Conservation (phyloP, 2,113 vertebrate genomes). For the Plecturocebus donacophilus region DNA sequence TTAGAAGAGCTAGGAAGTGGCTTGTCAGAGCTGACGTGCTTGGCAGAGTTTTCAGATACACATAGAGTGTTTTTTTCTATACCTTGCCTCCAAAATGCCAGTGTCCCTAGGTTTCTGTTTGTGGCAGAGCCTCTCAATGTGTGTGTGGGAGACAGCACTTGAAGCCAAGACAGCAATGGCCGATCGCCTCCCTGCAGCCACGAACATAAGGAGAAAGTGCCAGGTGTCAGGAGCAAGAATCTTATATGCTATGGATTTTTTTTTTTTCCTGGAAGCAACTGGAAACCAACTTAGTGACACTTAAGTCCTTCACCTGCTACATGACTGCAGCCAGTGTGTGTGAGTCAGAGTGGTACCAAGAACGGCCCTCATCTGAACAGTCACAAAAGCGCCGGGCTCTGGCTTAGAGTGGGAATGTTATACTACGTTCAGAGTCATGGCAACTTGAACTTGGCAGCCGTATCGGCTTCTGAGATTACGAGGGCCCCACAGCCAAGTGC, state of each 20-base stretch:
- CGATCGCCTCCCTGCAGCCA: background rate
- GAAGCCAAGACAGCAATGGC: background rate
- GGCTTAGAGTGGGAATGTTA: conserved; percentile 32
- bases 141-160: background rate
- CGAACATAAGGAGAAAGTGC: background rate
- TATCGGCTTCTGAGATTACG: conserved; percentile 58
- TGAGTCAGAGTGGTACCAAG: conserved; percentile 64
- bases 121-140: background rate
- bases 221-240: conserved; percentile 35
- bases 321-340: conserved; percentile 42
- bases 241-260: conserved; percentile 38
- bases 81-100: background rate
- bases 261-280: conserved; percentile 78
- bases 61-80: background rate
- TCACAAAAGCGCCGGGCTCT: background rate
- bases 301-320: conserved; percentile 79
- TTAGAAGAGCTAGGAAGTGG: conserved; percentile 28
- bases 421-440: conserved; percentile 65
- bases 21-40: conserved; percentile 37
- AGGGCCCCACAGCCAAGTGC: conserved; percentile 42
- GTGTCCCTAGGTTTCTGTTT: background rate
- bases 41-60: conserved; percentile 9
- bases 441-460: conserved; percentile 61
- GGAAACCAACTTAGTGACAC: conserved; percentile 74
- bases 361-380: conserved; percentile 43